A percentile compares a stretch with the other conserved stretches of the same genome.
phyloP scores from a whole-genome alignment of 2,797 vertebrate genomes.

The Acanthiza pusilla region DNA sequence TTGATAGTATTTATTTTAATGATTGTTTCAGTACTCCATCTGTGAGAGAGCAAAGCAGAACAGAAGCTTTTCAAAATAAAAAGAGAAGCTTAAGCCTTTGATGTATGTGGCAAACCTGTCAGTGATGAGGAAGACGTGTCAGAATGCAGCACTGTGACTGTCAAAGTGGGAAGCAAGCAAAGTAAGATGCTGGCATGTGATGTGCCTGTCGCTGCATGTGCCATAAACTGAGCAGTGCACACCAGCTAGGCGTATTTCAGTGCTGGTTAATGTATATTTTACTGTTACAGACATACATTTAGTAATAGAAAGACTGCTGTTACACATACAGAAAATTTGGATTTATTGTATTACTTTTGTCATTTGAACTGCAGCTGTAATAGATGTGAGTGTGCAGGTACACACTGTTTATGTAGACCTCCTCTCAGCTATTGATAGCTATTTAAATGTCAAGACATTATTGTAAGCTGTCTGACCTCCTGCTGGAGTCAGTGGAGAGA shows the following conservation, averaged over 20 bases:
- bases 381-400: not conserved
- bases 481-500: not conserved
- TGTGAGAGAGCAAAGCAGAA: slow-evolving; percentile 12
- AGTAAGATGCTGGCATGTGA: not conserved
- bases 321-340: not conserved
- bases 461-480: not conserved
- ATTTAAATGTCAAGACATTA: not conserved
- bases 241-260: not conserved
- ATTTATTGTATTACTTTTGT: not conserved
- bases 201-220: not conserved
- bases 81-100: slow-evolving; percentile 13
- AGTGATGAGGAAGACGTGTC: not conserved
- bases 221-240: not conserved
- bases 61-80: slow-evolving; percentile 50
- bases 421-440: not conserved
- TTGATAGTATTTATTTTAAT: slow-evolving; percentile 36
- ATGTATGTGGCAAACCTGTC: slow-evolving; percentile 31
- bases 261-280: not conserved
- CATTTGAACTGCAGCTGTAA: not conserved
- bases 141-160: slow-evolving; percentile 1
- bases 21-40: slow-evolving; percentile 13
- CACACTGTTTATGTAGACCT: not conserved
- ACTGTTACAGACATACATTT: not conserved
- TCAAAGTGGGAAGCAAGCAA: not conserved
- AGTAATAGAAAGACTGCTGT: not conserved